These are phyloP conservation scores for Struthidea cinerea DNA, from an alignment of 2,113 vertebrate species.

Conservation along the genomic window DNA sequence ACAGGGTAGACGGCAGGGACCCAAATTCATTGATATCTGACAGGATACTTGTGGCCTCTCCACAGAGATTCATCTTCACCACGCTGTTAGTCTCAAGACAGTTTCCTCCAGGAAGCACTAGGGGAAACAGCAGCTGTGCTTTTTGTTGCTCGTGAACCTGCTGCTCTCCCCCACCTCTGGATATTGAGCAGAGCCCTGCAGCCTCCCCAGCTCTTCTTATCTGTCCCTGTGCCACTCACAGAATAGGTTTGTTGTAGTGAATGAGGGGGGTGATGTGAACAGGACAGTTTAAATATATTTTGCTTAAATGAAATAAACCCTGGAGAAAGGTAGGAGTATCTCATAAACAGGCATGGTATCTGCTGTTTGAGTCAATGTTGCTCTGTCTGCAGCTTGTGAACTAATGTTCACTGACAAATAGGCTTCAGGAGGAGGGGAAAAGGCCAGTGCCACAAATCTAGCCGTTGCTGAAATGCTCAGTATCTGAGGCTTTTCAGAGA, in stretches of 20 bases:
- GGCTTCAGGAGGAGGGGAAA: background rate
- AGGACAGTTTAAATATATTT: background rate
- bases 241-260: background rate
- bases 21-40: background rate
- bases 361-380: background rate
- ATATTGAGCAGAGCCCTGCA: background rate
- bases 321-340: background rate
- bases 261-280: rapidly evolving
- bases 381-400: background rate
- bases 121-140: background rate
- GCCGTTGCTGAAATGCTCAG: background rate
- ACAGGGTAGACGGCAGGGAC: background rate
- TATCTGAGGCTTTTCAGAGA: background rate
- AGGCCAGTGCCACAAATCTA: background rate
- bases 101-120: background rate
- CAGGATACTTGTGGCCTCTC: background rate
- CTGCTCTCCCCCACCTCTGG: background rate
- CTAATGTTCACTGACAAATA: background rate
- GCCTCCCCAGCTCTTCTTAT: background rate
- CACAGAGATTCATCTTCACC: background rate
- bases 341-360: background rate
- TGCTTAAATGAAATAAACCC: background rate
- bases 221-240: background rate
- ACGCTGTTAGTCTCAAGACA: background rate
- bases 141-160: background rate